Conservation (phyloP, 2,797 vertebrate species). For the Benthosema pterotum region DNA sequence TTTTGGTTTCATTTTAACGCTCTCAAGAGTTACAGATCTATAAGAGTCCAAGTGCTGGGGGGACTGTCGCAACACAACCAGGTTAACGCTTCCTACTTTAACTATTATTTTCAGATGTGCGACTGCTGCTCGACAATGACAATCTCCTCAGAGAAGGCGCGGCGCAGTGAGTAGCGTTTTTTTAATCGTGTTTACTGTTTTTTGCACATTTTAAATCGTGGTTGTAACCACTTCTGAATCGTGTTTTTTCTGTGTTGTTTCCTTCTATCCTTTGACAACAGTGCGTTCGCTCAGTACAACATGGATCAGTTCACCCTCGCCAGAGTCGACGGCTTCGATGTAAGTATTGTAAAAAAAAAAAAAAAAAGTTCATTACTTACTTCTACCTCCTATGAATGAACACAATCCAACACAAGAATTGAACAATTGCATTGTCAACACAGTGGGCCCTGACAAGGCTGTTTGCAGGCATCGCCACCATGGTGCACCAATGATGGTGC, state of each 20-base stretch:
- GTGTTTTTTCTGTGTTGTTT: background rate
- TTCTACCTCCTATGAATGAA: too few relatives aligned
- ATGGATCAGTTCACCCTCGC: slow-evolving; percentile 96
- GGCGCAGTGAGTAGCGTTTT: slow-evolving; percentile 83
- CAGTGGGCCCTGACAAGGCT: too few relatives aligned
- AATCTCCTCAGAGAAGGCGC: slow-evolving; percentile 93
- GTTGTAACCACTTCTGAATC: too few relatives aligned
- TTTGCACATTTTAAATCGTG: background rate
- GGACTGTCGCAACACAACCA: background rate
- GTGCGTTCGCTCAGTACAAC: slow-evolving; percentile 96
- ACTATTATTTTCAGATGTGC: slow-evolving; percentile 83
- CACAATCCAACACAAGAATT: too few relatives aligned
- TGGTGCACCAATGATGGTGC: too few relatives aligned
- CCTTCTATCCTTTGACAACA: slow-evolving; percentile 58
- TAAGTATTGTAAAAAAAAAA: slow-evolving; percentile 49
- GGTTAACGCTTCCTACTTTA: background rate
- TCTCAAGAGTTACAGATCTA: too few relatives aligned
- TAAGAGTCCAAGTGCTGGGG: too few relatives aligned
- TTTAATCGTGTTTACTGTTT: slow-evolving; percentile 3
- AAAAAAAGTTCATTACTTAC: too few relatives aligned
- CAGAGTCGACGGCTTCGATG: slow-evolving; percentile 92
- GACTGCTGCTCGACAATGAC: slow-evolving; percentile 93
- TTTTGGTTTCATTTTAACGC: too few relatives aligned
- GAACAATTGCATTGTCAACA: too few relatives aligned
- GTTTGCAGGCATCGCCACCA: too few relatives aligned